Conservation (phyloP, 2,888 invertebrate genomes). For the Dryadula phaetusa region DNA sequence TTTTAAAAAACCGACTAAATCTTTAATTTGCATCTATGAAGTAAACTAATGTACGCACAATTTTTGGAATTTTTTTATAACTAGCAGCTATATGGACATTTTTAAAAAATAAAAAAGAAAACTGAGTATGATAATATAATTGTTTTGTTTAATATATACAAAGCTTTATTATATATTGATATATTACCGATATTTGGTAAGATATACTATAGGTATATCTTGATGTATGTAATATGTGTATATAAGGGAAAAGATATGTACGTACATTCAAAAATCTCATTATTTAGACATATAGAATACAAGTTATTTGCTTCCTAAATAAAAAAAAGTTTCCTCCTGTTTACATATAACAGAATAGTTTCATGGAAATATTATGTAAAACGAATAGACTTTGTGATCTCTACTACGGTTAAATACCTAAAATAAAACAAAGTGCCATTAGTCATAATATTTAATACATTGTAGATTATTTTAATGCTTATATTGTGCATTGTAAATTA, state of each 20-base stretch:
- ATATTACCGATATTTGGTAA: background rate
- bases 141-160: background rate
- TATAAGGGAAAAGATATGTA: no score
- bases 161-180: background rate
- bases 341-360: background rate
- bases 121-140: no score
- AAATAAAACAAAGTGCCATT: slow-evolving; percentile 14
- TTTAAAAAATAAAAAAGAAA: no score
- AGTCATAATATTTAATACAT: slow-evolving; percentile 11
- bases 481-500: background rate
- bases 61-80: background rate
- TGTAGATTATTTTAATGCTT: background rate
- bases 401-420: slow-evolving; percentile 8
- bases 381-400: slow-evolving; percentile 14
- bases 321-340: no score
- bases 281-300: background rate
- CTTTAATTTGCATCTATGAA: background rate
- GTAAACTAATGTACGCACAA: slow-evolving; percentile 2
- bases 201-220: background rate
- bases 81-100: no score
- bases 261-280: no score
- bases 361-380: slow-evolving; percentile 4
- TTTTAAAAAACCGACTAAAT: background rate
- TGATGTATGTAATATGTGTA: background rate
- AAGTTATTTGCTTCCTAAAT: no score